Percentiles rank a stretch among this genome's conserved stretches.
These are phyloP conservation scores for Chaetoderma sp. DNA, from an alignment of 2,888 invertebrate species.

Conservation along the genomic window DNA sequence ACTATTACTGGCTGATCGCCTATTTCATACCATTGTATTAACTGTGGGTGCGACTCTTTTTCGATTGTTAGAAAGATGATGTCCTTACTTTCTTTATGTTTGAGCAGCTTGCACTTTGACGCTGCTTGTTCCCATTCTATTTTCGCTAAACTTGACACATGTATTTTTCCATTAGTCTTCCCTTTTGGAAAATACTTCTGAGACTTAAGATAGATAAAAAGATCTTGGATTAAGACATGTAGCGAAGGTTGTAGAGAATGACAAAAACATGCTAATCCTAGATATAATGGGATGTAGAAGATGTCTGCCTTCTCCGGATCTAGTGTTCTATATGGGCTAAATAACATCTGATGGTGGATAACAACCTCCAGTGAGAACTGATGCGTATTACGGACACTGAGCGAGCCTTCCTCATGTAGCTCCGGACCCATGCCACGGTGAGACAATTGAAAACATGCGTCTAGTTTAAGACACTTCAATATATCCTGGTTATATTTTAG, in stretches of 20 bases:
- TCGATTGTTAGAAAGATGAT: constrained; percentile 51
- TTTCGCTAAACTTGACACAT: constrained; percentile 49
- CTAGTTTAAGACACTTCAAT: constrained; percentile 1
- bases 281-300: constrained; percentile 51
- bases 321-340: constrained; percentile 41
- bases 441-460: constrained; percentile 27
- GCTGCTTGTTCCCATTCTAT: constrained; percentile 49
- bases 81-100: constrained; percentile 29
- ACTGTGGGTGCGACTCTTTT: constrained; percentile 23
- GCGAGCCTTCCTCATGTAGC: constrained; percentile 10
- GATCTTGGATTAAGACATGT: background rate
- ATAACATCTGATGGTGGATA: constrained; percentile 46
- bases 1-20: constrained; percentile 38
- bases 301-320: constrained; percentile 42
- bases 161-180: constrained; percentile 42
- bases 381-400: constrained; percentile 37
- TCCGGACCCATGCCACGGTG: constrained; percentile 33
- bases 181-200: background rate
- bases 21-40: constrained; percentile 6
- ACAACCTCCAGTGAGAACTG: constrained; percentile 49
- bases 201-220: background rate
- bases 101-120: constrained; percentile 41
- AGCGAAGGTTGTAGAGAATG: background rate
- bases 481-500: constrained; percentile 35
- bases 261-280: constrained; percentile 38